Conservation (phyloP, 2,797 vertebrate species). For the Myoxocephalus aenaeus region DNA sequence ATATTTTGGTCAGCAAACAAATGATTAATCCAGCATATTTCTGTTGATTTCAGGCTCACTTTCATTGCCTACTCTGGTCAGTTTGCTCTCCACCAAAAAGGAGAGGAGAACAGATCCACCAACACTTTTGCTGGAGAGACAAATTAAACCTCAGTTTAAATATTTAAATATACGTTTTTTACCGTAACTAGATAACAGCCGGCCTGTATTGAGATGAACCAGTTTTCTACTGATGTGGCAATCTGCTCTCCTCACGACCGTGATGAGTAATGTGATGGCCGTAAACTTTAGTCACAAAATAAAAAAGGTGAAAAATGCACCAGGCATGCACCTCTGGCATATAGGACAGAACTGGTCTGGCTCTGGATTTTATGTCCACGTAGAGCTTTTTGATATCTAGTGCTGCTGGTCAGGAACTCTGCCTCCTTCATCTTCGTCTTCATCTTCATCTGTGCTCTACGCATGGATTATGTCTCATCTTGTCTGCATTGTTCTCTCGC, state of each 20-base stretch:
- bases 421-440: conserved; percentile 24
- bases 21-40: conserved; percentile 39
- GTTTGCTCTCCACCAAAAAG: conserved; percentile 14
- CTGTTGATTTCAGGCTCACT: conserved; percentile 13
- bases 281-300: conserved; percentile 44
- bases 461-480: conserved; percentile 23
- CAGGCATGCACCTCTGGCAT: conserved; percentile 42
- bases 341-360: not conserved
- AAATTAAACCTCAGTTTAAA: conserved; percentile 27
- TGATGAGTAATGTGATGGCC: conserved; percentile 36
- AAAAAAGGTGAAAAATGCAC: conserved; percentile 59
- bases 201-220: conserved; percentile 9
- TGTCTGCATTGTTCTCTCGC: not conserved
- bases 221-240: conserved; percentile 39
- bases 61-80: conserved; percentile 17
- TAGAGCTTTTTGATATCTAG: conserved; percentile 24
- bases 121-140: conserved; percentile 29
- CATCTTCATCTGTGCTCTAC: conserved; percentile 34
- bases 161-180: not conserved
- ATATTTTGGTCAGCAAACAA: conserved; percentile 39
- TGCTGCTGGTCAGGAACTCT: conserved; percentile 34
- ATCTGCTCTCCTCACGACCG: conserved; percentile 35
- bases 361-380: not conserved
- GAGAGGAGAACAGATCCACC: conserved; percentile 35
- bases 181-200: conserved; percentile 1